Evolutionary conservation across 2,797 vertebrate species (phyloP).

Genomic region (Syngnathus rostellatus): DNA sequence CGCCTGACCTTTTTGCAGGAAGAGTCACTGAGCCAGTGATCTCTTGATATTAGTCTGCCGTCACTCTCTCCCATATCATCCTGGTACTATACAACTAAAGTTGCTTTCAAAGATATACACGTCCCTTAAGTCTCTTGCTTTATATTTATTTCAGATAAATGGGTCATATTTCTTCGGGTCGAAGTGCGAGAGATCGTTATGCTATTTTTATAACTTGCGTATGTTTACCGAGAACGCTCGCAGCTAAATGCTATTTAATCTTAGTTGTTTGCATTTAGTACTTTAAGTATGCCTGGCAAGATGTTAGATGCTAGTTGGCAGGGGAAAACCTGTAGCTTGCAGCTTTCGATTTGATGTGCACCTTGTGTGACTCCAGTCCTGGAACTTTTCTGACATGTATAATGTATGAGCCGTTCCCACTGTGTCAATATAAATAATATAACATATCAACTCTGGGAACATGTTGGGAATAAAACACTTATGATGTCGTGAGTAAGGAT

Average conservation of each 20-base stretch:
- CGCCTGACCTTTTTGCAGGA: slow-evolving; percentile 41
- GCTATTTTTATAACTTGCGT: not conserved
- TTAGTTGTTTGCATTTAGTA: not conserved
- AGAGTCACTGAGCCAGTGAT: slow-evolving; percentile 22
- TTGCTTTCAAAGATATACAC: slow-evolving; percentile 35
- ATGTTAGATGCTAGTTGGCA: too few relatives aligned
- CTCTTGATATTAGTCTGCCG: slow-evolving; percentile 31
- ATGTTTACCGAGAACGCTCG: not conserved
- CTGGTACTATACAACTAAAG: slow-evolving; percentile 38
- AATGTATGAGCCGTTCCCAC: not conserved
- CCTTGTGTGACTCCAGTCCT: not conserved
- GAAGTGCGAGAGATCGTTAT: not conserved
- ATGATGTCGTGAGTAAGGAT: not conserved
- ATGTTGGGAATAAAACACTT: not conserved
- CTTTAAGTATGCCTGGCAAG: too few relatives aligned
- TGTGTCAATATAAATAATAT: not conserved
- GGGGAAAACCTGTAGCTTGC: not conserved
- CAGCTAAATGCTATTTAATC: not conserved
- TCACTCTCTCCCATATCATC: slow-evolving; percentile 31
- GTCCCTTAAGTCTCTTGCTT: not conserved
- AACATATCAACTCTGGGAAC: not conserved
- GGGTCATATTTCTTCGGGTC: not conserved
- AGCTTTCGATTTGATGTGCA: not conserved
- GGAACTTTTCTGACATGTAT: not conserved
- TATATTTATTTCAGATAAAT: not conserved